Conservation (phyloP, 2,113 vertebrate genomes). For the Alligator sinensis region DNA sequence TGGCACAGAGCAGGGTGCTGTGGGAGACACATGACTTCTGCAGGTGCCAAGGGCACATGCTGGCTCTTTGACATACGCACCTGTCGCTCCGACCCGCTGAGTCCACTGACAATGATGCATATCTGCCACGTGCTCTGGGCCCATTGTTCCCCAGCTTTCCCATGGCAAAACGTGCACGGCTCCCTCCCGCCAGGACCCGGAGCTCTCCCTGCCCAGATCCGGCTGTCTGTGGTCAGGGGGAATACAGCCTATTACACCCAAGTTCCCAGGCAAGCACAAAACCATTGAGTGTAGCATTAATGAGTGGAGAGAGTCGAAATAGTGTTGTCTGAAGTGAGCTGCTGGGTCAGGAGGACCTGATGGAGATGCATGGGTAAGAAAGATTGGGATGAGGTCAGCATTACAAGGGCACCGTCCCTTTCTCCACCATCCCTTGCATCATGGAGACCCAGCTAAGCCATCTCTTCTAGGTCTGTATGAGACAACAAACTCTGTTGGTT, state of each 20-base stretch:
- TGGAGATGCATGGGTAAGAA: neutral
- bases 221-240: neutral
- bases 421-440: neutral
- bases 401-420: neutral
- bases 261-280: neutral
- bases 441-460: neutral
- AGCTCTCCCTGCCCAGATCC: neutral
- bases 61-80: neutral
- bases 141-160: neutral
- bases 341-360: neutral
- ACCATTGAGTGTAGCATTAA: neutral
- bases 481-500: too few relatives aligned
- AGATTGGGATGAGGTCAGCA: neutral
- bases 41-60: conserved; percentile 28
- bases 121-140: neutral
- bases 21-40: neutral
- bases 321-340: accelerated
- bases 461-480: neutral
- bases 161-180: neutral
- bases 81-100: conserved; percentile 72
- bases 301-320: neutral
- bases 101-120: neutral
- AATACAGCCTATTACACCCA: too few relatives aligned
- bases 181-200: neutral
- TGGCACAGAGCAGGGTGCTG: neutral